A percentile compares a stretch with the other conserved stretches of the same genome.
Evolutionary conservation across 2,888 invertebrate species (phyloP).

Genomic region (Leptinotarsa rubiginosa): DNA sequence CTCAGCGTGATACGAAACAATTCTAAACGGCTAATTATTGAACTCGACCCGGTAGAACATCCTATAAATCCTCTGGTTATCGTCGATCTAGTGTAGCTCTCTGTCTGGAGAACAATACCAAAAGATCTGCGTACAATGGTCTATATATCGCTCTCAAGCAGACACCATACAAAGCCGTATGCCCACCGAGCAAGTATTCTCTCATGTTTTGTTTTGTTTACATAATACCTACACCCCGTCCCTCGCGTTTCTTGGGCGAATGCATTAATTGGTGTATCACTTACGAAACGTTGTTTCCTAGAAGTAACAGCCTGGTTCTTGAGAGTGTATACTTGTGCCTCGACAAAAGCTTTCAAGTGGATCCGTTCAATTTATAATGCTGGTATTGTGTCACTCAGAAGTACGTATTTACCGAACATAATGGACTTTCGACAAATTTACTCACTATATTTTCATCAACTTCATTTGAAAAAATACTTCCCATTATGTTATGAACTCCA

Average conservation of each 20-base stretch:
- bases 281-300: slow-evolving; percentile 14
- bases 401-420: neutral
- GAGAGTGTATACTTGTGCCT: slow-evolving; percentile 4
- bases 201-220: slow-evolving; percentile 29
- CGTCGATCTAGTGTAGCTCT: slow-evolving; percentile 54
- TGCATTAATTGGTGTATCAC: slow-evolving; percentile 26
- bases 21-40: slow-evolving; percentile 34
- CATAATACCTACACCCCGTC: slow-evolving; percentile 1
- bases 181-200: slow-evolving; percentile 34
- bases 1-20: neutral
- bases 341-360: slow-evolving; percentile 8
- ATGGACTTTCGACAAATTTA: no score
- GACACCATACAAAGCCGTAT: slow-evolving; percentile 40
- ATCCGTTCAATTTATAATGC: slow-evolving; percentile 4
- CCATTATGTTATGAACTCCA: no score
- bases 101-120: slow-evolving; percentile 57
- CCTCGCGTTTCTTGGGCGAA: neutral
- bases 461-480: no score
- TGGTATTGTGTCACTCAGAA: neutral
- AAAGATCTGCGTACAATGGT: slow-evolving; percentile 60
- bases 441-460: no score
- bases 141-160: slow-evolving; percentile 55
- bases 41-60: slow-evolving; percentile 36
- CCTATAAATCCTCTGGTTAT: slow-evolving; percentile 57
- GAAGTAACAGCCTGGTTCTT: slow-evolving; percentile 6